Evolutionary conservation across 2,797 vertebrate species (phyloP).

Genomic region (Dendrocincla tyrannina): DNA sequence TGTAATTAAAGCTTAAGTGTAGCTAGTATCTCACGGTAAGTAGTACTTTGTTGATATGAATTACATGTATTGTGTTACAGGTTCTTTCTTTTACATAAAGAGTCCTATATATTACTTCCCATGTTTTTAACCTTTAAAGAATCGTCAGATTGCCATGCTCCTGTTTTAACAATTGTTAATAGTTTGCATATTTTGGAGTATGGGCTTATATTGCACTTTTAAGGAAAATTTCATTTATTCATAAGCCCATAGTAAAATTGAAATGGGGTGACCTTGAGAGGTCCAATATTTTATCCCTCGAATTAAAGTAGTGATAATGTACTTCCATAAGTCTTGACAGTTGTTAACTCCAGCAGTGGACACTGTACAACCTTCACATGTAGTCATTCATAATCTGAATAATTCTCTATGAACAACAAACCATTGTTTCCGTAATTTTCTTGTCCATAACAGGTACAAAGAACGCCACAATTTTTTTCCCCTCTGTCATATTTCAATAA

Average conservation of each 20-base stretch:
- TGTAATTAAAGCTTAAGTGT: constrained; percentile 68
- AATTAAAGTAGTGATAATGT: not conserved
- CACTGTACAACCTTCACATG: too few species aligned
- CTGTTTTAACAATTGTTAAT: constrained; percentile 4
- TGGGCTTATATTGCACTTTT: not conserved
- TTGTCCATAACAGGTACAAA: not conserved
- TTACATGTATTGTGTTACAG: not conserved
- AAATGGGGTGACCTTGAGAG: not conserved
- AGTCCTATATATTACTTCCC: not conserved
- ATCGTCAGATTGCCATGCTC: not conserved
- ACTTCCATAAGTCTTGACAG: not conserved
- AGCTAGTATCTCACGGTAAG: constrained; percentile 45
- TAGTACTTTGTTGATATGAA: constrained; percentile 28
- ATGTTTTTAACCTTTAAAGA: not conserved
- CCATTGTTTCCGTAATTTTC: not conserved
- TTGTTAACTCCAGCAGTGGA: not conserved
- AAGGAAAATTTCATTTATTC: not conserved
- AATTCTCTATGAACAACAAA: not conserved
- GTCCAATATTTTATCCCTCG: not conserved
- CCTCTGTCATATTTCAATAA: not conserved
- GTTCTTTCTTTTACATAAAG: not conserved
- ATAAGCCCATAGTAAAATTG: not conserved
- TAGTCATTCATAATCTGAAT: not conserved
- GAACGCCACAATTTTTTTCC: not conserved
- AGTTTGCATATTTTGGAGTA: not conserved